Percentiles rank a stretch among this genome's conserved stretches.
phyloP scores from a whole-genome alignment of 2,888 invertebrate species.

The Heteromyza rotundicornis region DNA sequence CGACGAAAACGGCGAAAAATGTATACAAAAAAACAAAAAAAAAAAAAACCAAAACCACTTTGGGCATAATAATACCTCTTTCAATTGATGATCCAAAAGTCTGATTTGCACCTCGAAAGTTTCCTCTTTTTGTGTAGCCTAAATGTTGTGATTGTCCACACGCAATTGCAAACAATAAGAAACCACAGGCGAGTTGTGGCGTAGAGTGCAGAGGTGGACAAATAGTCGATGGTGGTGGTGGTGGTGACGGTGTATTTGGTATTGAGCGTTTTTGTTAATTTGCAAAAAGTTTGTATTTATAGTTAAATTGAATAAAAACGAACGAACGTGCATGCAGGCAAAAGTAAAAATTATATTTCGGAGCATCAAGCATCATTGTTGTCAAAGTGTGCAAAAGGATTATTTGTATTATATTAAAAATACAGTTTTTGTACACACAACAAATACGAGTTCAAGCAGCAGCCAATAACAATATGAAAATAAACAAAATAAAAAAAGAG shows the following conservation, averaged over 20 bases:
- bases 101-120: constrained; percentile 90
- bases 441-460: constrained; percentile 36
- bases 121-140: constrained; percentile 97
- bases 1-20: too few species aligned
- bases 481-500: constrained; percentile 36
- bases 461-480: constrained; percentile 47
- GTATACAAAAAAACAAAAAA: too few species aligned
- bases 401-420: constrained; percentile 52
- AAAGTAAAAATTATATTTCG: constrained; percentile 1
- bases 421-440: constrained; percentile 52
- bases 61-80: constrained; percentile 93
- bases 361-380: too few species aligned
- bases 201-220: constrained; percentile 31
- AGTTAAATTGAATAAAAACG: constrained; percentile 22
- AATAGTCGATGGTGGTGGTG: constrained; percentile 2
- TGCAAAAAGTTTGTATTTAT: constrained; percentile 1
- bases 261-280: neutral
- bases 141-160: constrained; percentile 22
- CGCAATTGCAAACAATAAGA: constrained; percentile 1
- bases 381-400: neutral
- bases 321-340: constrained; percentile 36
- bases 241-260: constrained; percentile 8
- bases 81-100: constrained; percentile 85
- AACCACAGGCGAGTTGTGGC: constrained; percentile 24
- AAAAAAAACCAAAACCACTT: too few species aligned